phyloP scores from a whole-genome alignment of 2,797 vertebrate species.

The Erethizon dorsatum region DNA sequence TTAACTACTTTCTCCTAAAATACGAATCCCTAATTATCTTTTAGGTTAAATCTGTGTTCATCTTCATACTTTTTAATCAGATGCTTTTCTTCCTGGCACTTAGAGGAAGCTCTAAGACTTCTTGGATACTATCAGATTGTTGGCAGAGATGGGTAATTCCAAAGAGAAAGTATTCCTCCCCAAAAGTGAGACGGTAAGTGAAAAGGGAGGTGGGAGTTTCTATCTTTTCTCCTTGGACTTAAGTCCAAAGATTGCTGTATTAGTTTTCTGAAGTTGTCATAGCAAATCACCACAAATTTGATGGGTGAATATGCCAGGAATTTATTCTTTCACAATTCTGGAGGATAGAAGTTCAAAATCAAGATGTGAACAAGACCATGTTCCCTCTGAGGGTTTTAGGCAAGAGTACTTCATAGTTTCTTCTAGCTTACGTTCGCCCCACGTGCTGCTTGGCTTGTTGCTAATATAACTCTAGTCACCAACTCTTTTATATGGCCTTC shows the following conservation, averaged over 20 bases:
- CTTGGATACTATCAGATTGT: background rate
- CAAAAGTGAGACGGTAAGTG: background rate
- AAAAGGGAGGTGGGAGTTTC: background rate
- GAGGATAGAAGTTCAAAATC: background rate
- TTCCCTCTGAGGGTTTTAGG: background rate
- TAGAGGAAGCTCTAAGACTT: background rate
- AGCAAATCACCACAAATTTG: background rate
- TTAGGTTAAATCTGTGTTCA: conserved; percentile 6
- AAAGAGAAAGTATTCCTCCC: conserved; percentile 1
- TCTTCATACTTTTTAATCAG: background rate
- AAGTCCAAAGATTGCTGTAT: background rate
- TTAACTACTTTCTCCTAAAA: conserved; percentile 22
- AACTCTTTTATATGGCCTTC: background rate
- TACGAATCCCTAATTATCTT: background rate
- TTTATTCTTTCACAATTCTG: background rate
- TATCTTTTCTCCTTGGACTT: background rate
- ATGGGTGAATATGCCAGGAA: background rate
- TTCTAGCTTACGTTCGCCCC: background rate
- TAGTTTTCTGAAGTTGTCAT: background rate
- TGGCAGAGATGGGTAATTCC: background rate
- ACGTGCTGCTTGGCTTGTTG: background rate
- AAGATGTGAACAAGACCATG: background rate
- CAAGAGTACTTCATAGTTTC: background rate
- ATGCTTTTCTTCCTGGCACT: background rate
- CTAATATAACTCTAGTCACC: background rate